phyloP scores from a whole-genome alignment of 1,140 invertebrate species.

The Drosophila serrata region DNA sequence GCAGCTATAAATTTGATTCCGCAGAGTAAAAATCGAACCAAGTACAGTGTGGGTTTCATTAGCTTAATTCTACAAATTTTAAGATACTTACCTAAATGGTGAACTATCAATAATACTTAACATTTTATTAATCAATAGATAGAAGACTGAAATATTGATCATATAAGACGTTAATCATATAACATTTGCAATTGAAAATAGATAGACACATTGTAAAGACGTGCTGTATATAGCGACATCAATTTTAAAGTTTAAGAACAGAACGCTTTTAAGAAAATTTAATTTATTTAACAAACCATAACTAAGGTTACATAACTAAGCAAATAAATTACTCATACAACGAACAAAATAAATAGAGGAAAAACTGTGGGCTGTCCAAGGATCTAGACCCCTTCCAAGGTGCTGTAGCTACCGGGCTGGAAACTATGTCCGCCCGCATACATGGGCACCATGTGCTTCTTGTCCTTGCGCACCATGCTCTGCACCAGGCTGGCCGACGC shows the following conservation, averaged over 20 bases:
- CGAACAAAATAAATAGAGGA: conserved; percentile 61
- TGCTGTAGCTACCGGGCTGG: conserved; percentile 40
- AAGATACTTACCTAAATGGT: background rate
- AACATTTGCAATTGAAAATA: too few species aligned
- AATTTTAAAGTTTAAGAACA: too few species aligned
- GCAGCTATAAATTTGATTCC: conserved; percentile 19
- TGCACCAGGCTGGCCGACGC: conserved; percentile 77
- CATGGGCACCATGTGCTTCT: conserved; percentile 79
- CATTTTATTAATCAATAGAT: background rate
- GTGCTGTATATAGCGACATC: too few species aligned
- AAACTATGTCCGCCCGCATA: conserved; percentile 72
- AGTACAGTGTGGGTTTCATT: background rate
- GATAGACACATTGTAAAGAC: too few species aligned
- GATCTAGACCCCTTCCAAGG: conserved; percentile 51
- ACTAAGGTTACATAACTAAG: conserved; percentile 28
- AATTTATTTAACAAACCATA: conserved; percentile 49
- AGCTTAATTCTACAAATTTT: background rate
- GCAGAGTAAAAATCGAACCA: conserved; percentile 4
- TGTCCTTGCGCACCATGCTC: conserved; percentile 78
- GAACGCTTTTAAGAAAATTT: conserved; percentile 5
- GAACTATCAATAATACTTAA: background rate
- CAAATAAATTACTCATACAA: conserved; percentile 75
- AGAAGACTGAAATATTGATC: background rate
- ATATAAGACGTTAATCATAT: too few species aligned
- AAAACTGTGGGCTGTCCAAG: conserved; percentile 27